Evolutionary conservation across 1,140 invertebrate genomes (phyloP).

Genomic region (Dendrolimus punctatus): DNA sequence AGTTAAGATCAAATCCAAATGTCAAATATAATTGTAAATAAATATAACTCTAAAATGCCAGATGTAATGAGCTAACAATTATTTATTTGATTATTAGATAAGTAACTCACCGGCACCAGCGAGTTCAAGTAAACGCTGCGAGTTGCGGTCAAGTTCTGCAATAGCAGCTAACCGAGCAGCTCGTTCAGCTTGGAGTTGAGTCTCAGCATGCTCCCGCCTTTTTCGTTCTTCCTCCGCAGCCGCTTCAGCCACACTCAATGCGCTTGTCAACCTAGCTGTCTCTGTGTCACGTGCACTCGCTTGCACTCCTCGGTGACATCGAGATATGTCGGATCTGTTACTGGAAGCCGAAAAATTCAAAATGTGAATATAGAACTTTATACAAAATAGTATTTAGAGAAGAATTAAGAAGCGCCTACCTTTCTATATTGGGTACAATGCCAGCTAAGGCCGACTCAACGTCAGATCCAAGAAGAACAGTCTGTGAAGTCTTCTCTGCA

Average conservation of each 20-base stretch:
- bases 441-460: slow-evolving; percentile 80
- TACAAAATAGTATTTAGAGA: slow-evolving; percentile 1
- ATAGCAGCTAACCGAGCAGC: slow-evolving; percentile 80
- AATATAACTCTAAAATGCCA: no score
- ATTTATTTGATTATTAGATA: neutral
- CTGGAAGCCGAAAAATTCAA: no score
- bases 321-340: slow-evolving; percentile 41
- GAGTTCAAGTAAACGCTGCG: slow-evolving; percentile 80
- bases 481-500: slow-evolving; percentile 83
- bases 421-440: slow-evolving; percentile 66
- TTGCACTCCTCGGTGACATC: slow-evolving; percentile 75
- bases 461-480: slow-evolving; percentile 79
- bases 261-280: slow-evolving; percentile 72
- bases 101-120: slow-evolving; percentile 45
- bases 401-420: slow-evolving; percentile 20
- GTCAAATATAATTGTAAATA: no score
- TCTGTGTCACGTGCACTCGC: slow-evolving; percentile 77
- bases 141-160: slow-evolving; percentile 81
- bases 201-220: slow-evolving; percentile 60
- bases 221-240: slow-evolving; percentile 40
- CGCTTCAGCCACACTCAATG: slow-evolving; percentile 68
- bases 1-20: no score
- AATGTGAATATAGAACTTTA: neutral
- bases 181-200: slow-evolving; percentile 75
- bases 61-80: no score